These are phyloP conservation scores for Mastigias papua DNA, from an alignment of 30 jellyfish, hydroid and myxozoan genomes.

Conservation along the genomic window DNA sequence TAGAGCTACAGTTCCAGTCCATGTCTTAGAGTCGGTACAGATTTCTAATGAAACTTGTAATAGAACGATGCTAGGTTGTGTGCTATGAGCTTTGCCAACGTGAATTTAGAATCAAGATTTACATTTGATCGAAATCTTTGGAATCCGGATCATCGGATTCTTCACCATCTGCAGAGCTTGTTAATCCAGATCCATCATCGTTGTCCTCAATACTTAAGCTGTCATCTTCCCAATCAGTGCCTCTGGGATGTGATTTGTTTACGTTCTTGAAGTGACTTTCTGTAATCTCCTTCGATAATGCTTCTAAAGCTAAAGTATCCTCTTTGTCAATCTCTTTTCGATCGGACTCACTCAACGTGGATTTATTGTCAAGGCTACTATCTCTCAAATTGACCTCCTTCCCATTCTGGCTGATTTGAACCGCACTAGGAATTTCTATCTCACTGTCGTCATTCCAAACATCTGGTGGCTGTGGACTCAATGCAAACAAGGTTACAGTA, in stretches of 20 bases:
- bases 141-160: constrained; percentile 35
- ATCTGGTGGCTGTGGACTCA: constrained; percentile 93
- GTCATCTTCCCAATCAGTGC: constrained; percentile 66
- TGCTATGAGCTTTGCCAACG: no score
- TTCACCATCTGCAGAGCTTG: constrained; percentile 80
- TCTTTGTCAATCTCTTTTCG: constrained; percentile 35
- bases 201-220: constrained; percentile 80
- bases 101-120: not conserved
- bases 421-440: constrained; percentile 30
- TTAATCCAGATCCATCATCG: constrained; percentile 87
- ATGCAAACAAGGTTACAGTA: constrained; percentile 72
- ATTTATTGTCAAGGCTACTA: not conserved
- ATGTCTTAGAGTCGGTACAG: no score
- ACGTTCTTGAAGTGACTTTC: not conserved
- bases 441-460: constrained; percentile 87
- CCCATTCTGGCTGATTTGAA: not conserved
- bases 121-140: not conserved
- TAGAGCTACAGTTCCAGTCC: no score
- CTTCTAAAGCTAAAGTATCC: constrained; percentile 57
- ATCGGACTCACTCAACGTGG: not conserved
- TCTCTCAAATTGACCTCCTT: not conserved
- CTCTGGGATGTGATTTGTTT: not conserved
- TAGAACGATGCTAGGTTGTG: no score
- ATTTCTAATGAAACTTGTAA: no score
- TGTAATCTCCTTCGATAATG: constrained; percentile 42